Base-by-base conservation (phyloP, 2,797 vertebrate genomes). In the Sebastolobus alascanus region DNA sequence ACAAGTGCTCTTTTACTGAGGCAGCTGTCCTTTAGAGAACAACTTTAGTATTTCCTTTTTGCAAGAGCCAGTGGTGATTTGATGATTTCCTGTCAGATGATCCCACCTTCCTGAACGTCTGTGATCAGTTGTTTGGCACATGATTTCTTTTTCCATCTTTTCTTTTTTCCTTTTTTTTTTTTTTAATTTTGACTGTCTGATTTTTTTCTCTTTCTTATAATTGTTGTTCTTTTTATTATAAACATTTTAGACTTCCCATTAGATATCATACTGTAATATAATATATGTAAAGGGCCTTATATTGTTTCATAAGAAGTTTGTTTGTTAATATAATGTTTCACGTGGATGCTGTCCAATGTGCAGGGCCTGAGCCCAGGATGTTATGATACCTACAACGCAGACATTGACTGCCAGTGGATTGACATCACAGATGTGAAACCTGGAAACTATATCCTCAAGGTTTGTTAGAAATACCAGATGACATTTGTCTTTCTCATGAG, bases 361-460 rank as follows among this genome's bases (percentile, higher is more conserved):
- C 85, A 99, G 99, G 99, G 99, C 43, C 90, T 99, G 92, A 99
- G 98, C 78, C 98, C 99, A 72, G 99, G 99, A 75, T 99, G 99
- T 90, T 99, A 99, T 0, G 99, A 99, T 85, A 99, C 98, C 58
- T 99, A 99, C 82, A 99, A 98, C 52, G 99, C 99, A 68, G 98
- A 99, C 92, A 99, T 99, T 77, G 98, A 99, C 92, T 99, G 98
- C 91, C 98, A 99, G 67, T 99, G 98, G 98, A 98, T 99, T 84
- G 98, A 99, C 90, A 99, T 99, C 89, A 99, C 98, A 90, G 98
- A 99, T 85, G 97, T 99, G 80, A 96, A 98, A 86, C 97, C 98
- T 94, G 98, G 98, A 91, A 97, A 98, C 92, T 99, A 98, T 85
- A 94, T 98, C 91, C 96, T 99, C 75, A 99, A 99, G 97, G 98